phyloP scores from a whole-genome alignment of 2,888 invertebrate species.

The Hydrotaea cyrtoneurina region DNA sequence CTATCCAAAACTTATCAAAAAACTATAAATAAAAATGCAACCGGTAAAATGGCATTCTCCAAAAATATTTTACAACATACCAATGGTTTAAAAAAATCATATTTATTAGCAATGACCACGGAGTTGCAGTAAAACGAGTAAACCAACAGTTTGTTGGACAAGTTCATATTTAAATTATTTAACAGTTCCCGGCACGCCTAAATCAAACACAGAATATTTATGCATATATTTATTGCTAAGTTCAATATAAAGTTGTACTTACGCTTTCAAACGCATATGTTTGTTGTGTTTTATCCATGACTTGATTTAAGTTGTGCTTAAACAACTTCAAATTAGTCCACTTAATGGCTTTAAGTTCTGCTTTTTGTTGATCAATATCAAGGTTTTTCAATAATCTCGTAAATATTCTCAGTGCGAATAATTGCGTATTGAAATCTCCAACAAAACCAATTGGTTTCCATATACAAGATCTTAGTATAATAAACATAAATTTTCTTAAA shows the following conservation, averaged over 20 bases:
- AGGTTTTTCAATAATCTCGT: conserved; percentile 66
- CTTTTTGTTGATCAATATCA: conserved; percentile 53
- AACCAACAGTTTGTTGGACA: conserved; percentile 65
- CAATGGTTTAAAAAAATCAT: conserved; percentile 68
- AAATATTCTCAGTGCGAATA: conserved; percentile 68
- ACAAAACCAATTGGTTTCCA: conserved; percentile 71
- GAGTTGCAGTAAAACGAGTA: conserved; percentile 70
- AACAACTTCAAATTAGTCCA: conserved; percentile 58
- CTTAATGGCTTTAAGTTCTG: conserved; percentile 58
- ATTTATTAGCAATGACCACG: conserved; percentile 62
- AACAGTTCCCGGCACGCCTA: conserved; percentile 69
- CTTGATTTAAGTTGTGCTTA: conserved; percentile 55
- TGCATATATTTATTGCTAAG: background rate
- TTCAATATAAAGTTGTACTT: conserved; percentile 45
- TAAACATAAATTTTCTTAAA: background rate
- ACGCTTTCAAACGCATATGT: conserved; percentile 68
- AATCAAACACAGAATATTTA: conserved; percentile 1
- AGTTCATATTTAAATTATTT: conserved; percentile 71
- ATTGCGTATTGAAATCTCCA: conserved; percentile 72
- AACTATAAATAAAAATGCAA: conserved; percentile 56
- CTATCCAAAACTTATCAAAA: conserved; percentile 69
- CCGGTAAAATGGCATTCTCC: background rate
- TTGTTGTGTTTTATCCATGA: conserved; percentile 47
- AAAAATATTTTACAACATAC: conserved; percentile 56
- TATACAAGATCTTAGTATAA: conserved; percentile 65